Evolutionary conservation across 1,140 invertebrate species (phyloP), one percentile per base, ranked within the genome.

Genomic region (Sesamia nonagrioides): DNA sequence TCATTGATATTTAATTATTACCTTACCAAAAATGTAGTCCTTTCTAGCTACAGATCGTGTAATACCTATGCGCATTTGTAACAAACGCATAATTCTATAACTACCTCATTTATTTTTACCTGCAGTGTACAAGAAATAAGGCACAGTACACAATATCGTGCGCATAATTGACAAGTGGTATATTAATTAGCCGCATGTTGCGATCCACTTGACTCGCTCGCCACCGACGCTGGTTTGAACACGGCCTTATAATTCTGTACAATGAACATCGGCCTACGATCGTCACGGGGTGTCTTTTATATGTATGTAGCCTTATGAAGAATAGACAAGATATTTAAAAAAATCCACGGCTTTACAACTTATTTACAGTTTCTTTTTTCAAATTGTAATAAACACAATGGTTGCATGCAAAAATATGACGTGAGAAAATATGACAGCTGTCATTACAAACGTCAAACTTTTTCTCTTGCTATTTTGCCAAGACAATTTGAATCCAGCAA

Each of bases 211-310:
- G 73, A 63, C 73, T 75, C 45, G 42, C 63, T 68, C 58, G 58
- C 73, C 73, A 75, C 73, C 73, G 73, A 35, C 73, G 63, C 63
- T 68, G 58, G 45, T 15, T 21, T 75, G 58, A n/a, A 48, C 60
- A 54, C 40, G 60, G n/a, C 45, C 35, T 77, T 77, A 77, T 76
- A 76, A 76, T 77, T 68, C 60, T 77, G 50, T 72, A 45, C 74
- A 42, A 66, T 68, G 74, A 77, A 56, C 74, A 68, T 77, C 74
- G 74, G 66, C 63, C 76, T 68, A 78, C 75, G 71, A 50, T 27
- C 69, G 69, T 81, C 80, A 74, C 71, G 76, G 80, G 80, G 80
- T 52, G 75, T 77, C 75, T 68, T 73, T 45, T 27, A 69, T 69
- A 13, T 68, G 48, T 17, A 50, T 42, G 35, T 18, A 50, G 56